Evolutionary conservation across 2,797 vertebrate species (phyloP).

Genomic region (Paedocypris micromegethes): DNA sequence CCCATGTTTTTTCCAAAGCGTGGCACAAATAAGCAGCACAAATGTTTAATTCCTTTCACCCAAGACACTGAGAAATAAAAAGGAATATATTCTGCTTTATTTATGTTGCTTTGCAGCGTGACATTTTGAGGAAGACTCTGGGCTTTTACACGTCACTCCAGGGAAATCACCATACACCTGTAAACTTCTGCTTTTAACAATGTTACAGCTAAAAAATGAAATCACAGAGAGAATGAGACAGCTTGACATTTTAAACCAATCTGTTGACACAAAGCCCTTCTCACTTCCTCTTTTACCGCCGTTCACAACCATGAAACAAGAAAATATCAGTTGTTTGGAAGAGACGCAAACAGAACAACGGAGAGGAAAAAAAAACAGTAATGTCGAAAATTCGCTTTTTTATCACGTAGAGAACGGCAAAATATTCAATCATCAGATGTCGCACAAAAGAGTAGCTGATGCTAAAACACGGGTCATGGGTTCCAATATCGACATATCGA

Average conservation of each 20-base stretch:
- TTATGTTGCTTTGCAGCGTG: conserved; percentile 24
- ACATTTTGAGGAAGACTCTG: conserved; percentile 33
- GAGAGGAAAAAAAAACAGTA: too few species aligned
- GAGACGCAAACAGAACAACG: too few species aligned
- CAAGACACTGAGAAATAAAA: neutral
- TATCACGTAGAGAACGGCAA: too few species aligned
- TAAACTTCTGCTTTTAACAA: conserved; percentile 23
- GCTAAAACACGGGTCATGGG: too few species aligned
- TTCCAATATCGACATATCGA: too few species aligned
- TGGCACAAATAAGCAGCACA: neutral
- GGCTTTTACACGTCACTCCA: conserved; percentile 26
- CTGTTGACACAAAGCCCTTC: conserved; percentile 20
- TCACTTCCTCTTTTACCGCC: neutral
- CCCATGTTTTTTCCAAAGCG: neutral
- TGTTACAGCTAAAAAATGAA: conserved; percentile 21
- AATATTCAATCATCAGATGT: too few species aligned
- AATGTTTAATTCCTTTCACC: neutral
- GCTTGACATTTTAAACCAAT: conserved; percentile 37
- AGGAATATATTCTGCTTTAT: conserved; percentile 4
- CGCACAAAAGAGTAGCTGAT: too few species aligned
- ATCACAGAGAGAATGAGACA: conserved; percentile 6
- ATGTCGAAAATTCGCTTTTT: too few species aligned
- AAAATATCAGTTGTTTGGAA: too few species aligned
- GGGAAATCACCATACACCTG: conserved; percentile 28
- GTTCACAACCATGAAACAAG: conserved; percentile 12